These are phyloP conservation scores for Leucophenga montana DNA, from an alignment of 2,888 invertebrate species.

Conservation along the genomic window DNA sequence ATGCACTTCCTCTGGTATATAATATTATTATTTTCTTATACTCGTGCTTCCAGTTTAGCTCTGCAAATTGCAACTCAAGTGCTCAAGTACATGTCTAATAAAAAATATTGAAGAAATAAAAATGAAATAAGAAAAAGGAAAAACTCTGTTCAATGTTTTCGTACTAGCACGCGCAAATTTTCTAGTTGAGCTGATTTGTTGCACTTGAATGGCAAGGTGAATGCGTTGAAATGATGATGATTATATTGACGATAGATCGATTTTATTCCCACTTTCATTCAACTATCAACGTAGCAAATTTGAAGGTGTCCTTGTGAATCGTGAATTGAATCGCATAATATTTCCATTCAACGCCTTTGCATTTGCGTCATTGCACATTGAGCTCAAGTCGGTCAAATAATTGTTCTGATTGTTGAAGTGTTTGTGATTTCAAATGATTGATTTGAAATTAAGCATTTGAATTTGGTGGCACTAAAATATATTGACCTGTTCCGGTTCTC, in stretches of 20 bases:
- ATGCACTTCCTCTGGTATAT: too few relatives aligned
- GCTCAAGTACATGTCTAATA: neutral
- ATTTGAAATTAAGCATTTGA: too few relatives aligned
- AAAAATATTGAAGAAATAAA: too few relatives aligned
- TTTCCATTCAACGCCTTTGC: neutral
- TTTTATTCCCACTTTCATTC: neutral
- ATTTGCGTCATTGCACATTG: slow-evolving; percentile 11
- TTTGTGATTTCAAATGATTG: slow-evolving; percentile 21
- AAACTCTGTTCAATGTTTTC: slow-evolving; percentile 18
- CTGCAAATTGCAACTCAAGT: slow-evolving; percentile 24
- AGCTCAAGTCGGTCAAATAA: neutral
- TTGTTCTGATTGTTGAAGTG: slow-evolving; percentile 14
- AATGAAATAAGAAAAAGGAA: neutral
- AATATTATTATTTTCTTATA: too few relatives aligned
- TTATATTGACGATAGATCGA: slow-evolving; percentile 14
- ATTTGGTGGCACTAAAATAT: too few relatives aligned
- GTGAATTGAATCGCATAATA: too few relatives aligned
- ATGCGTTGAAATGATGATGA: neutral
- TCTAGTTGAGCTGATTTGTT: slow-evolving; percentile 26
- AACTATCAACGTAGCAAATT: neutral
- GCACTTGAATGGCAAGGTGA: slow-evolving; percentile 18
- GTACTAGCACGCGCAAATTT: neutral
- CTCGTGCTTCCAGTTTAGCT: neutral
- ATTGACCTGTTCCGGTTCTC: too few relatives aligned
- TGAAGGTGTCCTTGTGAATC: slow-evolving; percentile 15